Base-by-base conservation (phyloP, 2,113 vertebrate genomes). In the Amblyornis subalaris region DNA sequence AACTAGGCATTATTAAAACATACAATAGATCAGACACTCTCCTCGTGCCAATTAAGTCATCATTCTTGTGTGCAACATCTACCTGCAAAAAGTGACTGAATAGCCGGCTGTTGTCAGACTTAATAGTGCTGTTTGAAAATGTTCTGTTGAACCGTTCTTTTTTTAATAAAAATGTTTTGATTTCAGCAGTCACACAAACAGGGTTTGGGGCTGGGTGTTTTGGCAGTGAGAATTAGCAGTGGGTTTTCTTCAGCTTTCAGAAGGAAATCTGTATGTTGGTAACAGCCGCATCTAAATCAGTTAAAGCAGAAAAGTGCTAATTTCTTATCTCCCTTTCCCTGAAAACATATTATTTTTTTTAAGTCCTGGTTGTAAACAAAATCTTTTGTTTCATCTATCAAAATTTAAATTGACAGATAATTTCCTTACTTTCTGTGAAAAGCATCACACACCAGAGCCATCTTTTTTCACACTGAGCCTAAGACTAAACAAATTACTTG, bases 391-490 rank as follows among this genome's bases (percentile, higher is more conserved):
- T 85, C 10, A 31, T 44, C 33, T 44, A 45, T 38, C 14, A 67
- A 18, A 50, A 44, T 38, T 47, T 40, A 48, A 33, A 48, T 2
- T n/a, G 17, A 24, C 18, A 33, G 51, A 48, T 15, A 29, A 33
- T 69, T 78, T 89, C 33, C 23, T 10, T 24, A 0, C 28, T 80
- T 61, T 28, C 28, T 36, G 5, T 2, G 8, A 26, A 29, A 2
- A 61, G 2, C 8, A 42, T 17, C 6, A 14, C 0, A 0, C 24
- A 16, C 15, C 38, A 61, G 20, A 40, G 3, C 53, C 5, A 15
- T 29, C 4, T 18, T 42, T 50, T 36, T 47, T 51, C 13, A 7
- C 12, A 9, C 0, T 54, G 58, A 54, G 7, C 50, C 3, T 38
- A 29, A 75, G 47, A 35, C 9, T 26, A 11, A 60, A 18, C 1